phyloP scores from a whole-genome alignment of 37 sponge, comb jelly and placozoan genomes.

The Mnemiopsis leidyi region DNA sequence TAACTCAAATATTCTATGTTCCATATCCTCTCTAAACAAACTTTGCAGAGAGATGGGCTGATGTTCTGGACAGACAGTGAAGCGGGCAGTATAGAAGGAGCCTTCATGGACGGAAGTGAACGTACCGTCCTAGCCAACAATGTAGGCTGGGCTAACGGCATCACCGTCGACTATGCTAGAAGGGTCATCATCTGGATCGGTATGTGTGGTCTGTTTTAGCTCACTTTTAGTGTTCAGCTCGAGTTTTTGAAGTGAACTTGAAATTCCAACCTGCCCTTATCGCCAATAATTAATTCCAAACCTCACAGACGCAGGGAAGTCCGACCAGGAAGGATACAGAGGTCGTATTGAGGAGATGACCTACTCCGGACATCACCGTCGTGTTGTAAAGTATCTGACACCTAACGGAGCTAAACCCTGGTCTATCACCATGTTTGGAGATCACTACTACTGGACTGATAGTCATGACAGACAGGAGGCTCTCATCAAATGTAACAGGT shows the following conservation, averaged over 20 bases:
- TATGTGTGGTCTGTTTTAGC: too few relatives aligned
- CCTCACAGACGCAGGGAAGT: neutral
- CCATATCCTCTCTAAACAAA: neutral
- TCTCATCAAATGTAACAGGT: constrained; percentile 59
- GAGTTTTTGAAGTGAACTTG: neutral
- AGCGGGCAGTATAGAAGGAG: neutral
- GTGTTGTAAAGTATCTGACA: neutral
- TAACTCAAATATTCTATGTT: too few relatives aligned
- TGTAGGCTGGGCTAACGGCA: constrained; percentile 59
- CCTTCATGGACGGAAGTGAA: constrained; percentile 35
- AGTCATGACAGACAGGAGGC: constrained; percentile 26
- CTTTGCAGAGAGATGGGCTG: constrained; percentile 30
- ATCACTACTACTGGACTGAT: constrained; percentile 56
- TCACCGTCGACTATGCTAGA: constrained; percentile 30
- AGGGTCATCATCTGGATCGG: constrained; percentile 26
- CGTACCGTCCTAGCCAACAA: neutral
- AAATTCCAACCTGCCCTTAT: neutral
- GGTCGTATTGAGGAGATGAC: constrained; percentile 32
- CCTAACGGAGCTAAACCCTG: constrained; percentile 22
- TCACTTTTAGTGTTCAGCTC: neutral
- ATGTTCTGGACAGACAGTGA: constrained; percentile 51
- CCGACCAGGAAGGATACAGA: neutral
- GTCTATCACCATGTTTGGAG: constrained; percentile 50
- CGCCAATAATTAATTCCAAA: too few relatives aligned
- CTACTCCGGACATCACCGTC: neutral